These are phyloP conservation scores for Engraulis encrasicolus DNA, from an alignment of 2,113 vertebrate species.

Conservation along the genomic window DNA sequence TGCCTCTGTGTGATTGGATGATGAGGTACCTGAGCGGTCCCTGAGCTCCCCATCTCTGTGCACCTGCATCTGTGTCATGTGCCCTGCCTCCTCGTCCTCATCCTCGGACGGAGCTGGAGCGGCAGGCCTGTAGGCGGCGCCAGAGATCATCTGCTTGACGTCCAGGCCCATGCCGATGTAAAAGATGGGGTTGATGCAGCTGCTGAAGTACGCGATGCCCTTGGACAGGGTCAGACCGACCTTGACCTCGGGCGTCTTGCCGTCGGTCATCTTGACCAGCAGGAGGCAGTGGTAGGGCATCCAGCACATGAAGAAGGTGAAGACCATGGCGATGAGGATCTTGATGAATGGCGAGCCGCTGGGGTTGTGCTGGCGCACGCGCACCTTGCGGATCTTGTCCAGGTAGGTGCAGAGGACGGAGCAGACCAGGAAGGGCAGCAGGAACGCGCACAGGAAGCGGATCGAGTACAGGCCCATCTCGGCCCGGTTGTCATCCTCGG, in stretches of 20 bases:
- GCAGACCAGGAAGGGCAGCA: conserved; percentile 71
- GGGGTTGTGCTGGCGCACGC: conserved; percentile 54
- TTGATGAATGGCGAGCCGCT: conserved; percentile 65
- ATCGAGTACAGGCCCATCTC: conserved; percentile 56
- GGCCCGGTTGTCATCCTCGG: neutral
- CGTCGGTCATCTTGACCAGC: conserved; percentile 70
- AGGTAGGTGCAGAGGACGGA: conserved; percentile 65
- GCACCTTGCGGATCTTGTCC: conserved; percentile 62
- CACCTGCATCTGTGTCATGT: conserved; percentile 42
- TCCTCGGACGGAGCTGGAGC: conserved; percentile 68
- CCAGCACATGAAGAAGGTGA: conserved; percentile 79
- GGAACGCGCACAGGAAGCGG: conserved; percentile 75
- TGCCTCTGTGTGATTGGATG: neutral
- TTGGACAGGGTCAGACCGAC: conserved; percentile 63
- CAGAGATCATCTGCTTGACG: conserved; percentile 56
- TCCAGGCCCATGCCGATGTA: conserved; percentile 79
- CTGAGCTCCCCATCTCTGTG: conserved; percentile 54
- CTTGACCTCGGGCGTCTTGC: conserved; percentile 57
- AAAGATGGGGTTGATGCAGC: conserved; percentile 79
- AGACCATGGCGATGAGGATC: conserved; percentile 65
- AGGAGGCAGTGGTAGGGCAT: conserved; percentile 76
- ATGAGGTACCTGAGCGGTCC: conserved; percentile 30
- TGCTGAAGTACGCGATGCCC: conserved; percentile 76
- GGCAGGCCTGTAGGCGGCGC: conserved; percentile 61
- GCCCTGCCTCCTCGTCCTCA: conserved; percentile 40